phyloP scores from a whole-genome alignment of 2,113 vertebrate genomes.

The Pteruthius melanotis region DNA sequence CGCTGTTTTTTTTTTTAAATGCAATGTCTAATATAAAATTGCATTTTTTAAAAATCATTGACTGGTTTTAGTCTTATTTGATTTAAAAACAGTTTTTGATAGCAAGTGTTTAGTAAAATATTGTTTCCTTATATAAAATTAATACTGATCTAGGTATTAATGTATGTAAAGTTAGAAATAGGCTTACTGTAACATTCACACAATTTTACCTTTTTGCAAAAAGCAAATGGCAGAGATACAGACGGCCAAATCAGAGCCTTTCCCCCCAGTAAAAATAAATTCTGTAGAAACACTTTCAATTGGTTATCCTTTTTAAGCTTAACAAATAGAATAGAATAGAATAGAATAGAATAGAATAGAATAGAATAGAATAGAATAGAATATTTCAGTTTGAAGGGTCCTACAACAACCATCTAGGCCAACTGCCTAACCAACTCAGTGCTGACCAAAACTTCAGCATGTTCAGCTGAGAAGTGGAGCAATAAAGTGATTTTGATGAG shows the following conservation, averaged over 20 bases:
- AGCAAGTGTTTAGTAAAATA: background rate
- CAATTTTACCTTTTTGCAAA: background rate
- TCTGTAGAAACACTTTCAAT: background rate
- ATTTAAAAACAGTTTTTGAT: background rate
- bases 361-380: background rate
- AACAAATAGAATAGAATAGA: background rate
- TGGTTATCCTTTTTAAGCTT: background rate
- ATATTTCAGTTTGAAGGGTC: background rate
- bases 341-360: background rate
- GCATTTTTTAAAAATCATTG: background rate
- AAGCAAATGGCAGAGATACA: background rate
- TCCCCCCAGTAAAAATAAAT: background rate
- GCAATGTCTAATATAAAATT: background rate
- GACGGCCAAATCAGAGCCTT: background rate
- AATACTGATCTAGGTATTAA: background rate
- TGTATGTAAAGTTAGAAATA: background rate
- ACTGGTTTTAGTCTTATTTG: background rate
- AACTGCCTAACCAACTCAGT: background rate
- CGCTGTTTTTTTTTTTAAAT: background rate
- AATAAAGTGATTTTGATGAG: background rate
- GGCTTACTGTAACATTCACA: background rate
- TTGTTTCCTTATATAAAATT: background rate
- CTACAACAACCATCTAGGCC: background rate
- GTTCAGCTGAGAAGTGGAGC: background rate
- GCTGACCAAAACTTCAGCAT: background rate